phyloP scores from a whole-genome alignment of 30 jellyfish, hydroid and myxozoan genomes.

The Clytia hemisphaerica region DNA sequence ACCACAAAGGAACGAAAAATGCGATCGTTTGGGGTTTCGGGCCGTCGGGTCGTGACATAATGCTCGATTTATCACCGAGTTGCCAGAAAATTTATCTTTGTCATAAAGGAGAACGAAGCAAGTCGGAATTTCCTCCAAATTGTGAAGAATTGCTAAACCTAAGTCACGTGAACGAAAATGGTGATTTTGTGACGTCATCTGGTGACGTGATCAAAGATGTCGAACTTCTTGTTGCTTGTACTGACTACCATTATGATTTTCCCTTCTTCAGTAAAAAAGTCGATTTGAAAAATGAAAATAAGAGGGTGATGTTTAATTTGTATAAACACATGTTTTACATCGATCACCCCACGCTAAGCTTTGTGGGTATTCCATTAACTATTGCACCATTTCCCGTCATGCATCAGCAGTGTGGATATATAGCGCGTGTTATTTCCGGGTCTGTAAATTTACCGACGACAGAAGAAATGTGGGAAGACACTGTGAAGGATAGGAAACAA shows the following conservation, averaged over 20 bases:
- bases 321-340: conserved; percentile 66
- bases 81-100: conserved; percentile 43
- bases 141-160: conserved; percentile 36
- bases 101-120: conserved; percentile 34
- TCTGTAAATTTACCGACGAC: conserved; percentile 31
- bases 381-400: conserved; percentile 55
- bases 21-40: conserved; percentile 62
- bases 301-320: conserved; percentile 41
- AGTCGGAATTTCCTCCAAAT: conserved; percentile 26
- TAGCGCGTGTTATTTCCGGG: conserved; percentile 32
- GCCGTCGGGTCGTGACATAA: conserved; percentile 81
- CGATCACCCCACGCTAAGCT: conserved; percentile 48
- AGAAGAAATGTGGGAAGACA: conserved; percentile 44
- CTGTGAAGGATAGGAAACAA: not conserved
- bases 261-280: conserved; percentile 59
- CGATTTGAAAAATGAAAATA: conserved; percentile 17
- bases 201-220: conserved; percentile 25
- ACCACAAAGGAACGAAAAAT: conserved; percentile 22
- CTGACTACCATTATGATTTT: conserved; percentile 58
- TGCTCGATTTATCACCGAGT: conserved; percentile 43
- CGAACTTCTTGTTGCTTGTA: conserved; percentile 56
- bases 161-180: conserved; percentile 21
- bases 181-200: conserved; percentile 46
- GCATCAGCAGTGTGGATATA: conserved; percentile 56
- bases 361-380: conserved; percentile 51